Evolutionary conservation across 2,113 vertebrate genomes (phyloP).

Genomic region (Lagopus muta): DNA sequence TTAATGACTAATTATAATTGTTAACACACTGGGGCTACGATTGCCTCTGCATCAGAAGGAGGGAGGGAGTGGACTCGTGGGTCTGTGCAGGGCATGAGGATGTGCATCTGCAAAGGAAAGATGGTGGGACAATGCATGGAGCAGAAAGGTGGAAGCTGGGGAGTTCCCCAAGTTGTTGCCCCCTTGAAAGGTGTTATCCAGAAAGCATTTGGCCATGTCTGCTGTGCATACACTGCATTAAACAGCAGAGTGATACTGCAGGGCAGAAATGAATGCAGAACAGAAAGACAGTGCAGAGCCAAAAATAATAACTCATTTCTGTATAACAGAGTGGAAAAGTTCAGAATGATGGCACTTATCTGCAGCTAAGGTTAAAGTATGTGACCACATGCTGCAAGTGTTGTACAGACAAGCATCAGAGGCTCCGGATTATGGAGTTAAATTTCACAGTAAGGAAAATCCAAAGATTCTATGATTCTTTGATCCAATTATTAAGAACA

Average conservation of each 20-base stretch:
- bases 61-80: background rate
- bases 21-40: background rate
- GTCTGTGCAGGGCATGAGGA: background rate
- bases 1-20: background rate
- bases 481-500: background rate
- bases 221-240: background rate
- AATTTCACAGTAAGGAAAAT: background rate
- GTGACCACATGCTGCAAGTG: background rate
- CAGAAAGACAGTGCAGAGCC: background rate
- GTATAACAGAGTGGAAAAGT: background rate
- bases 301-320: background rate
- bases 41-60: background rate
- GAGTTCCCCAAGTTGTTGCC: too few relatives aligned
- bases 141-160: background rate
- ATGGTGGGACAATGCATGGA: background rate
- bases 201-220: background rate
- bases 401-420: background rate
- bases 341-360: background rate
- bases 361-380: background rate
- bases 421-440: background rate
- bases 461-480: background rate
- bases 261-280: background rate
- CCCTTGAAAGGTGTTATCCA: background rate
- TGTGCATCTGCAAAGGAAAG: background rate
- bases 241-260: background rate